Base-by-base conservation (phyloP, 2,888 invertebrate species). In the Pseudoips prasinana region DNA sequence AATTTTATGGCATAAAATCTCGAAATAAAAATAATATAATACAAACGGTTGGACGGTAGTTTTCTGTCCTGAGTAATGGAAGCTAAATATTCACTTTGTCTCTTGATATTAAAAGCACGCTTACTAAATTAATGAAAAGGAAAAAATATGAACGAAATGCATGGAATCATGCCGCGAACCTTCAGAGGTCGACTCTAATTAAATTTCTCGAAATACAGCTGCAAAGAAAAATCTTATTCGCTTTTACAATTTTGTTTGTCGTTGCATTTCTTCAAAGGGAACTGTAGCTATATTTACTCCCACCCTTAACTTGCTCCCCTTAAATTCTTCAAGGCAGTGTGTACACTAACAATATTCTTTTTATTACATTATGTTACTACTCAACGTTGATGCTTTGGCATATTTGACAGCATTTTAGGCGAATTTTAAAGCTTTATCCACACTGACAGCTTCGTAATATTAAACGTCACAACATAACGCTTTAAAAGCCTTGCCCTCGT, bases 151-250 rank as follows among this genome's bases (percentile, higher is more conserved):
- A 56, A 63, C 52, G 48, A 64, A 66, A 61, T 60, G 54, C 55
- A 58, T 54, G 51, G 55, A 55, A 57, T 60, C 40, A 50, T 42
- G 29, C 48, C 51, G 52, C 52, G 57, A 51, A 48, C 53, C 46
- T 39, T 43, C 35, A 52, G 50, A 58, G 53, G 64, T 54, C 43
- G 60, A 51, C 47, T 62, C 66, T 74, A 78, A 79, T 79, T 73
- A 75, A 69, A 73, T 74, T 72, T 71, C 57, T 58, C 66, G 62
- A 64, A 71, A 73, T 66, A 71, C 53, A 51, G 44, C 48, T 59
- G 65, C 64, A 65, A 58, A 51, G 47, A 50, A 63, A 62, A 61
- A 61, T 59, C 58, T 57, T 48, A 60, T 69, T 70, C 68, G 54
- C 59, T 62, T 65, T 62, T 29, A 49, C 55, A 49, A 56, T 56